Conservation (phyloP, 37 sponge, comb jelly and placozoan genomes). For the Chondrosia reniformis region DNA sequence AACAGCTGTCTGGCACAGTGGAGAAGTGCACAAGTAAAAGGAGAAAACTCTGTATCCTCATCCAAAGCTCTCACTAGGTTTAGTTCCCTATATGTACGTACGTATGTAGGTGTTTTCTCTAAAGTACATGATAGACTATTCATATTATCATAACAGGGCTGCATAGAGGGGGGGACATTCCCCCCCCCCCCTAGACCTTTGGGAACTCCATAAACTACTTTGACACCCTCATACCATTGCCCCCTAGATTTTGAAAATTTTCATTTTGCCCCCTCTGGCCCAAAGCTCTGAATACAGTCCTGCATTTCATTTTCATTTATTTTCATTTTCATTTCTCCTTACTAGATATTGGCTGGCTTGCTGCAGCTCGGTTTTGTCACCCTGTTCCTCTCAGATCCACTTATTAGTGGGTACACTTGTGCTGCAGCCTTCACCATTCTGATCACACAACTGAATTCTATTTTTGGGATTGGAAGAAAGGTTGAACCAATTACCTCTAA, state of each 20-base stretch:
- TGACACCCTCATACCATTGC: too few relatives aligned
- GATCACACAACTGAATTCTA: constrained; percentile 41
- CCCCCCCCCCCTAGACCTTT: too few relatives aligned
- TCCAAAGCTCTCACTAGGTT: neutral
- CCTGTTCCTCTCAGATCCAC: constrained; percentile 53
- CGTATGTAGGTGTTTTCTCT: neutral
- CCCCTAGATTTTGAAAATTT: too few relatives aligned
- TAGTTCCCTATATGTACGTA: neutral
- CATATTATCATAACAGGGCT: too few relatives aligned
- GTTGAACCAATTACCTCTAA: constrained; percentile 20
- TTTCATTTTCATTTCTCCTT: neutral
- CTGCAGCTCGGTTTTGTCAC: constrained; percentile 60
- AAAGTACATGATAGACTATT: too few relatives aligned
- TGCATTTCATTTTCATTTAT: neutral
- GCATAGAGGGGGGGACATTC: too few relatives aligned
- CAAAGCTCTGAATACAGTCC: too few relatives aligned
- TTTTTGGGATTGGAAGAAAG: constrained; percentile 47
- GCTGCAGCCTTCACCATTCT: constrained; percentile 67
- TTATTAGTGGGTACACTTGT: constrained; percentile 64
- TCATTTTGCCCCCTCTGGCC: too few relatives aligned
- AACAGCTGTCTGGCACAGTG: too few relatives aligned
- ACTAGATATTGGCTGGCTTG: neutral
- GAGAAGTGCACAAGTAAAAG: too few relatives aligned
- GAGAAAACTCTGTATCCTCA: too few relatives aligned
- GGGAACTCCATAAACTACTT: too few relatives aligned